A percentile compares a stretch with the other conserved stretches of the same genome.
Conservation (phyloP, 2,888 invertebrate species). For the Idaea dimidiata region DNA sequence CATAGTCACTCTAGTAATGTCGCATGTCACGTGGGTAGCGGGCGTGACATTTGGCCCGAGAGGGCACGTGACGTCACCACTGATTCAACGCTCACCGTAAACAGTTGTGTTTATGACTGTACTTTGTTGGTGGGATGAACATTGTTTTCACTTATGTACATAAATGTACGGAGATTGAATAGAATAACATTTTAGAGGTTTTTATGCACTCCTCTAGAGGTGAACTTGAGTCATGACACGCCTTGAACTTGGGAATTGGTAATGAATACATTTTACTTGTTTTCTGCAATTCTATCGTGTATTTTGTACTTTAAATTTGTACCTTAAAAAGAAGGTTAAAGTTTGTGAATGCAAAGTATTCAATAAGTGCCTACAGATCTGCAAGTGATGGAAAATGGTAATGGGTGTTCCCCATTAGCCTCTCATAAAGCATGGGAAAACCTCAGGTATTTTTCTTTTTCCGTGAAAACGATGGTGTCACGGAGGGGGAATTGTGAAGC, state of each 20-base stretch:
- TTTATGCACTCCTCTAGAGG: not conserved
- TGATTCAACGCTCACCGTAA: constrained; percentile 45
- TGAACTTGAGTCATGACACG: not conserved
- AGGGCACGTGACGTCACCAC: constrained; percentile 60
- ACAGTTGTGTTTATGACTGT: constrained; percentile 15
- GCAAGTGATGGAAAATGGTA: no score
- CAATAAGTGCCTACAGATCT: no score
- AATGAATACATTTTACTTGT: not conserved
- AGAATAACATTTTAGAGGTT: not conserved
- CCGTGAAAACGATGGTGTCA: no score
- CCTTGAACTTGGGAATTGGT: not conserved
- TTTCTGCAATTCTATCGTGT: not conserved
- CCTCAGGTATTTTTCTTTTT: no score
- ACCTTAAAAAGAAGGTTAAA: not conserved
- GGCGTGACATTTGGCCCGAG: constrained; percentile 67
- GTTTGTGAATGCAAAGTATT: no score
- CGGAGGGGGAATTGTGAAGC: no score
- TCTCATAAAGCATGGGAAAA: no score
- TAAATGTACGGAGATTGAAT: constrained; percentile 1
- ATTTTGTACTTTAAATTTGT: not conserved
- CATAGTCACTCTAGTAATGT: constrained; percentile 2
- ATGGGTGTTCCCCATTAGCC: no score
- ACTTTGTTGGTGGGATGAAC: constrained; percentile 12
- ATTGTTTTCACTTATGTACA: constrained; percentile 3
- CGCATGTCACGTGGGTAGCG: constrained; percentile 58